phyloP scores from a whole-genome alignment of 92 coral and sea anemone genomes.

The Palythoa grandiflora region DNA sequence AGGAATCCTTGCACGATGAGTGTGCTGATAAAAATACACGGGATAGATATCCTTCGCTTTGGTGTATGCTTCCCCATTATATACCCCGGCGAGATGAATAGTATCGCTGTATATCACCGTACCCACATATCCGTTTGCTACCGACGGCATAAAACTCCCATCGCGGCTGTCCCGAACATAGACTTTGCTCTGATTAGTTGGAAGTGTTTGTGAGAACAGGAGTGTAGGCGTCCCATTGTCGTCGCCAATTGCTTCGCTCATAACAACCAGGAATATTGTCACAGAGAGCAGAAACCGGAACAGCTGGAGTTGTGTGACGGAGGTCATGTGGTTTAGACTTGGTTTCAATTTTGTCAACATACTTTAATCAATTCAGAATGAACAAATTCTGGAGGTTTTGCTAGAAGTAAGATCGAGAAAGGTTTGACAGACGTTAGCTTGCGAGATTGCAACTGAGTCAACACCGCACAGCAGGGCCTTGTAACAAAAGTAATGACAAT shows the following conservation, averaged over 20 bases:
- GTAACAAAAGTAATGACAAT: neutral
- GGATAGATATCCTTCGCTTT: slow-evolving; percentile 79
- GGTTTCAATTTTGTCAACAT: neutral
- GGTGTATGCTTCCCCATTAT: slow-evolving; percentile 70
- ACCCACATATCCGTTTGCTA: slow-evolving; percentile 83
- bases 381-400: neutral
- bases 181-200: slow-evolving; percentile 60
- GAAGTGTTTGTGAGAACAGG: slow-evolving; percentile 68
- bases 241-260: slow-evolving; percentile 6
- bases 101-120: slow-evolving; percentile 82
- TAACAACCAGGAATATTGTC: neutral
- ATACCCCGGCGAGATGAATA: slow-evolving; percentile 81
- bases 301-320: neutral
- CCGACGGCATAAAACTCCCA: slow-evolving; percentile 86
- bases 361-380: neutral
- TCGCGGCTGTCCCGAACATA: slow-evolving; percentile 61
- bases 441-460: too few species aligned
- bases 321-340: neutral
- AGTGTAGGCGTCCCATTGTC: slow-evolving; percentile 66
- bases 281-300: neutral
- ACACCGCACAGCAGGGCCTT: too few species aligned
- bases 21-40: slow-evolving; percentile 67
- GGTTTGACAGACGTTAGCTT: neutral
- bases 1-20: slow-evolving; percentile 88
- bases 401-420: neutral